A percentile compares a stretch with the other conserved stretches of the same genome.
These are phyloP conservation scores for Tetragonula clypearis DNA, from an alignment of 1,140 invertebrate genomes.

Conservation along the genomic window DNA sequence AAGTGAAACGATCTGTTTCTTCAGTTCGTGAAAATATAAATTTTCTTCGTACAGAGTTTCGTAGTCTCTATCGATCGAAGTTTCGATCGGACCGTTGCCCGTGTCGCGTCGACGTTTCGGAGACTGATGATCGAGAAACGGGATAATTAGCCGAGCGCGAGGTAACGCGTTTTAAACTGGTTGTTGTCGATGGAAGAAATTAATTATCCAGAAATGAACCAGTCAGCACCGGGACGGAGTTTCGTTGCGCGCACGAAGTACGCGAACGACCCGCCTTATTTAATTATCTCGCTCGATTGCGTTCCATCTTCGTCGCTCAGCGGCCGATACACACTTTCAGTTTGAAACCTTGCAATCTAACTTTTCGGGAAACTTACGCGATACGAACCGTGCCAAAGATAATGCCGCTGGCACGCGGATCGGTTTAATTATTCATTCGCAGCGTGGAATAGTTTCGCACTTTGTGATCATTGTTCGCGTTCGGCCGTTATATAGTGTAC, in stretches of 20 bases:
- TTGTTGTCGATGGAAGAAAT: constrained; percentile 1
- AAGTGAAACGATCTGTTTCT: too few relatives aligned
- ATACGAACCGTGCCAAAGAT: neutral
- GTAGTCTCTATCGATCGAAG: too few relatives aligned
- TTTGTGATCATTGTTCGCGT: too few relatives aligned
- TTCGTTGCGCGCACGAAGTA: constrained; percentile 17
- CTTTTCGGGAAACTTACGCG: constrained; percentile 15
- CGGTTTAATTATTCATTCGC: constrained; percentile 14
- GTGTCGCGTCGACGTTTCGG: too few relatives aligned
- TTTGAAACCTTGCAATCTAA: constrained; percentile 9
- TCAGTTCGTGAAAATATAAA: too few relatives aligned
- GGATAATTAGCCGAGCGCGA: constrained; percentile 7
- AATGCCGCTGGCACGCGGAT: neutral
- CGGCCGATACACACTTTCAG: constrained; percentile 30
- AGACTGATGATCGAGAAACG: neutral
- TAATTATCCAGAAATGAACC: constrained; percentile 22
- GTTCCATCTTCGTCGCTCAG: neutral
- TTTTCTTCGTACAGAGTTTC: too few relatives aligned
- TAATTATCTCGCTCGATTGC: constrained; percentile 44
- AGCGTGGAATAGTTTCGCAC: neutral
- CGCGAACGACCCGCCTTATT: constrained; percentile 19
- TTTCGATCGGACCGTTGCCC: too few relatives aligned
- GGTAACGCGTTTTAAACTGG: neutral
- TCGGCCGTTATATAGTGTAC: neutral
- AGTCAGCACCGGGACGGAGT: neutral